Conservation (phyloP, 1,140 invertebrate genomes). For the Eurosta solidaginis region DNA sequence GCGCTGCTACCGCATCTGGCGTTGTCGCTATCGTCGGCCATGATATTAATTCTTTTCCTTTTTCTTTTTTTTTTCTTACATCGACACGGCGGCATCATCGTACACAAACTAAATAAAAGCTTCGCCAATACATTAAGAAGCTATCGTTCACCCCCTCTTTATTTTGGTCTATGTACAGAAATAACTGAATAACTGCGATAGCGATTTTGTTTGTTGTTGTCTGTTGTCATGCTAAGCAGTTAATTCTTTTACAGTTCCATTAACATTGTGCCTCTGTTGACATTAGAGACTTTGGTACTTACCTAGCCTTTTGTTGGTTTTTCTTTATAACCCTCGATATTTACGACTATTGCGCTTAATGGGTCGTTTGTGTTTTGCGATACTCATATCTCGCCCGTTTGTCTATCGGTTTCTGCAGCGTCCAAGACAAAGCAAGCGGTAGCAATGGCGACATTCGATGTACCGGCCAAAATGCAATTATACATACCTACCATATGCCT, state of each 20-base stretch:
- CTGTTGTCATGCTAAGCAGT: neutral
- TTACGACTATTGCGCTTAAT: conserved; percentile 58
- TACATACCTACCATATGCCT: neutral
- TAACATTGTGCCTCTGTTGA: neutral
- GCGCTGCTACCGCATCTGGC: neutral
- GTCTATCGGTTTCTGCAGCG: neutral
- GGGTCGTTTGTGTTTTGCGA: conserved; percentile 48
- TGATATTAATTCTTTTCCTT: neutral
- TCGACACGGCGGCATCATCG: neutral
- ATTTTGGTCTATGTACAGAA: neutral
- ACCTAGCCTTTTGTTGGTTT: neutral
- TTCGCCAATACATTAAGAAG: neutral
- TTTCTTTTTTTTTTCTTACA: too few species aligned
- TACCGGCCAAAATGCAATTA: too few species aligned
- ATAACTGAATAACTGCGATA: neutral
- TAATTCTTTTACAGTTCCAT: neutral
- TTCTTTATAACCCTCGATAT: conserved; percentile 59
- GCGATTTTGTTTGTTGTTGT: neutral
- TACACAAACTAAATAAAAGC: neutral
- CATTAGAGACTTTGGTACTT: neutral
- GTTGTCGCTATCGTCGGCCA: neutral
- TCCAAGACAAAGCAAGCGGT: neutral
- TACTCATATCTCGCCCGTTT: conserved; percentile 30
- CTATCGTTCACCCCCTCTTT: neutral
- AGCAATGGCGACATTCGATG: neutral